Percentiles rank a stretch among this genome's conserved stretches.
Conservation (phyloP, 2,113 vertebrate genomes). For the Ptilorrhoa leucosticta region DNA sequence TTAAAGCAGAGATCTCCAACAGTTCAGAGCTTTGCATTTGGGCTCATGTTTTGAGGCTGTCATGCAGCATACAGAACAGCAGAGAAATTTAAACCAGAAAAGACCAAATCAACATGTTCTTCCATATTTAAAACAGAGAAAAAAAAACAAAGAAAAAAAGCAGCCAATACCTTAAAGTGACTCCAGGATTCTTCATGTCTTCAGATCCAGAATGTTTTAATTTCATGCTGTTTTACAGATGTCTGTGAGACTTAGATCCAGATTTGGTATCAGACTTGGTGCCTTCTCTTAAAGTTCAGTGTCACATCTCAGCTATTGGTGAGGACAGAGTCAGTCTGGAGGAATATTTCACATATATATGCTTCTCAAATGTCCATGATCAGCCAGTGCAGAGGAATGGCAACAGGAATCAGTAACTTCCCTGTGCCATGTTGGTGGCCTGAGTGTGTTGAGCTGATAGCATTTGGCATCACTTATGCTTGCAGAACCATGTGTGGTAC, state of each 20-base stretch:
- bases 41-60: not conserved
- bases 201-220: not conserved
- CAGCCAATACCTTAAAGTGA: not conserved
- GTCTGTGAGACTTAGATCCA: not conserved
- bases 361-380: not conserved
- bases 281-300: not conserved
- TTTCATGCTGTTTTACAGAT: not conserved
- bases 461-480: rapidly evolving
- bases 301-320: not conserved
- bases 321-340: not conserved
- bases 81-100: not conserved
- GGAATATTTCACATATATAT: not conserved
- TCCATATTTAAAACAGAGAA: not conserved
- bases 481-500: not conserved
- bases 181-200: not conserved
- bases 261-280: not conserved
- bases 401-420: not conserved
- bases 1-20: not conserved
- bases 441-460: rapidly evolving
- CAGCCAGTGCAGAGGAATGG: not conserved
- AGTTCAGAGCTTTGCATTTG: not conserved
- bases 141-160: not conserved
- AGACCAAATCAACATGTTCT: not conserved
- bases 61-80: not conserved
- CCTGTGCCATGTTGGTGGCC: not conserved